phyloP scores from a whole-genome alignment of 2,888 invertebrate genomes.

The Cerastoderma edule region DNA sequence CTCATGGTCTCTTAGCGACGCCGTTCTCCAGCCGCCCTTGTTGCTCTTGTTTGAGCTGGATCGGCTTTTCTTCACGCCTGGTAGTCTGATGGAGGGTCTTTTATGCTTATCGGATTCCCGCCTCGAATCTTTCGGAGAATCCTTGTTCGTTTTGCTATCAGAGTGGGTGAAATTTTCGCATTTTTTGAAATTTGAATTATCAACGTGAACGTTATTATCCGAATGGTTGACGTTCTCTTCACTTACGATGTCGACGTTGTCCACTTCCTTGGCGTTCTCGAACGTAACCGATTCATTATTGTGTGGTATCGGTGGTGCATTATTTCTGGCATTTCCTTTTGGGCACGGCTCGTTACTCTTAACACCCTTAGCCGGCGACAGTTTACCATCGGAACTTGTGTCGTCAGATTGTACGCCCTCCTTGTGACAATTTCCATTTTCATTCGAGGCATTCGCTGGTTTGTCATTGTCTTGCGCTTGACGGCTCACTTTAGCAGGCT shows the following conservation, averaged over 20 bases:
- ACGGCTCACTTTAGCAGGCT: not conserved
- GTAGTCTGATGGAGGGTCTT: constrained; percentile 22
- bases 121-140: not conserved
- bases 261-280: not conserved
- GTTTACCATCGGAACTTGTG: constrained; percentile 10
- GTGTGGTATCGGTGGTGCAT: no score
- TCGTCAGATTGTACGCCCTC: constrained; percentile 6
- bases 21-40: constrained; percentile 58
- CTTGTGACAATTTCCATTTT: constrained; percentile 14
- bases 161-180: not conserved
- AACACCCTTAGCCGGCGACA: constrained; percentile 6
- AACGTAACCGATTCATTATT: not conserved
- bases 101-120: constrained; percentile 15
- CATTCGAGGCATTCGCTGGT: no score
- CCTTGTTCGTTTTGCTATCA: not conserved
- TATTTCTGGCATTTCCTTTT: no score
- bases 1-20: constrained; percentile 90
- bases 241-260: not conserved
- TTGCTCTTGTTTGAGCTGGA: constrained; percentile 36
- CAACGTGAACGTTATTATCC: not conserved
- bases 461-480: no score
- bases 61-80: constrained; percentile 11
- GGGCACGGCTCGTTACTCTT: not conserved
- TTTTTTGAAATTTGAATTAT: not conserved
- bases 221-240: not conserved